phyloP scores from a whole-genome alignment of 2,797 vertebrate species.

The Psittacula derbiana region DNA sequence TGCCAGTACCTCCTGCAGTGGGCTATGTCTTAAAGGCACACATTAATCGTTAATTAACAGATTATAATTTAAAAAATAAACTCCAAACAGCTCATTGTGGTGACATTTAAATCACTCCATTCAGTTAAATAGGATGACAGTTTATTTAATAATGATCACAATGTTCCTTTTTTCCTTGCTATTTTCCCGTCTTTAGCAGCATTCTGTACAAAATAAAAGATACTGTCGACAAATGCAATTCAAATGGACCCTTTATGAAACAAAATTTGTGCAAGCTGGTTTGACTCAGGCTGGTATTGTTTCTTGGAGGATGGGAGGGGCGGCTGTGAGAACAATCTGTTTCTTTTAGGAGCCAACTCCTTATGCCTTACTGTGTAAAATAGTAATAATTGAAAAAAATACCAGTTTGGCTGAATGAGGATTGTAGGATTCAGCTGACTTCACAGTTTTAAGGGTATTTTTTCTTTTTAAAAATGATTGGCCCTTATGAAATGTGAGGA shows the following conservation, averaged over 20 bases:
- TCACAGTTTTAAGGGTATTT: constrained; percentile 31
- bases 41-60: constrained; percentile 58
- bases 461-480: constrained; percentile 41
- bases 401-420: neutral
- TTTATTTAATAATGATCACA: constrained; percentile 32
- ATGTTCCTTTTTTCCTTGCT: neutral
- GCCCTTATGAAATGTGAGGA: constrained; percentile 60
- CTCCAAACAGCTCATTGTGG: constrained; percentile 32
- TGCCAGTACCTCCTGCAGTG: constrained; percentile 30
- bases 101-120: constrained; percentile 49
- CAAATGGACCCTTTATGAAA: constrained; percentile 20
- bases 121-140: constrained; percentile 22
- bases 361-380: neutral
- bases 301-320: constrained; percentile 32
- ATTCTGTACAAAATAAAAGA: neutral
- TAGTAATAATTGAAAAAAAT: constrained; percentile 2
- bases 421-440: constrained; percentile 32
- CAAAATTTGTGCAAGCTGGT: constrained; percentile 32
- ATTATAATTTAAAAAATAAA: constrained; percentile 56
- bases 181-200: neutral
- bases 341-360: constrained; percentile 15
- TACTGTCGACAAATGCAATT: neutral
- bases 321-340: constrained; percentile 3
- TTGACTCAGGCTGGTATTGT: constrained; percentile 47
- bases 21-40: constrained; percentile 47